Base-by-base conservation (phyloP, 2,888 invertebrate genomes). In the Mimumesa dahlbomi region DNA sequence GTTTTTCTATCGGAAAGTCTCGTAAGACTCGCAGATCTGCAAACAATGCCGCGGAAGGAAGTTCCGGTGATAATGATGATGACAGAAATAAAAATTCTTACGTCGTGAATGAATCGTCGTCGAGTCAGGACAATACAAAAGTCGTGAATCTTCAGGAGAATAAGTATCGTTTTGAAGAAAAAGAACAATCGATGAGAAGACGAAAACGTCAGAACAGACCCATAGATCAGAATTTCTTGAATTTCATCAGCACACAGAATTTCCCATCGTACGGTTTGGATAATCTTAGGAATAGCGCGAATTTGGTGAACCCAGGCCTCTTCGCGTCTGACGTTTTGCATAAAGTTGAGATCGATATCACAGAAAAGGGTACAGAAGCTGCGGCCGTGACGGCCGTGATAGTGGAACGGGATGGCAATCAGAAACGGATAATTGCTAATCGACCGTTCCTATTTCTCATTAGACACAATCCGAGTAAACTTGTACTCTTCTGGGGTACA, bases 361-460 rank as follows among this genome's bases (percentile, higher is more conserved):
- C 92, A 70, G 95, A 95, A 86, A 92, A 90, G 18, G 94, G 94
- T 0, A 94, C 95, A 0, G 93, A 93, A 83, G 95, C 94, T 0
- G 93, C 93, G 0, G 94, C 95, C 0, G 93, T 93, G 0, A 93
- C 94, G 0, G 90, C 91, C 0, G 91, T 92, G 0, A 84, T 92
- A 36, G 83, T 94, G 54, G 90, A 92, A 1, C 91, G 93, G 40
- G 90, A 92, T 38, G 93, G 93, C 0, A 90, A 90, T 6, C 84
- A 82, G 31, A 87, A 84, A 13, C 90, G 90, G 19, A 90, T 91
- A 0, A 79, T 90, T 18, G 93, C 93, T 0, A 92, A 95, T 82
- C 91, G 93, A 25, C 95, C 95, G 0, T 95, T 95, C 88, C 90
- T 93, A 63, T 94, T 95, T 85, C 93, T 95, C 84, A 94, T 95